These are phyloP conservation scores for Temnothorax unifasciatus DNA, from an alignment of 2,888 invertebrate genomes.

Conservation along the genomic window DNA sequence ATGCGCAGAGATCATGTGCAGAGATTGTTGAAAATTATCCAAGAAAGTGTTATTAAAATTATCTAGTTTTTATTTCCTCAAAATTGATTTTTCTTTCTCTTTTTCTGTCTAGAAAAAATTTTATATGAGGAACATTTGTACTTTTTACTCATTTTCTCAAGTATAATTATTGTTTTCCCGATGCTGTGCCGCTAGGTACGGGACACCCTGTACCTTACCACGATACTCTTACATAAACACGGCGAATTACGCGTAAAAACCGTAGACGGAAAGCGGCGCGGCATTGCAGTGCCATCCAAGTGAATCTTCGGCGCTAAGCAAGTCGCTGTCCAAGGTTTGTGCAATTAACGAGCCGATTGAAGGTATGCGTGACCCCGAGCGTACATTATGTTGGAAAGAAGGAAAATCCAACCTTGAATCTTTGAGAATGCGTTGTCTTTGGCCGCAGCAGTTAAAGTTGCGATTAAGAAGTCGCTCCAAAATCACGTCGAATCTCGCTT, in stretches of 20 bases:
- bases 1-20: no score
- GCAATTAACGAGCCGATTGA: slow-evolving; percentile 32
- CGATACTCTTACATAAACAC: slow-evolving; percentile 8
- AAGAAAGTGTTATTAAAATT: neutral
- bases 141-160: neutral
- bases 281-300: neutral
- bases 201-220: neutral
- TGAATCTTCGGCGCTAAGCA: slow-evolving; percentile 6
- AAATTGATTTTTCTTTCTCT: no score
- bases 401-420: slow-evolving; percentile 21
- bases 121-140: neutral
- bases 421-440: neutral
- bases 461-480: neutral
- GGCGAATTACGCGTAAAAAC: slow-evolving; percentile 6
- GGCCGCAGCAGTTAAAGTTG: neutral
- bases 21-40: neutral
- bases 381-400: slow-evolving; percentile 5
- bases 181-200: neutral
- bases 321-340: slow-evolving; percentile 17
- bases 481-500: neutral
- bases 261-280: neutral
- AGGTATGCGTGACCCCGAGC: neutral
- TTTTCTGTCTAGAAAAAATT: no score
- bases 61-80: neutral
- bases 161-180: neutral